These are phyloP conservation scores for Knipowitschia caucasica DNA, from an alignment of 2,797 vertebrate genomes.

Conservation along the genomic window DNA sequence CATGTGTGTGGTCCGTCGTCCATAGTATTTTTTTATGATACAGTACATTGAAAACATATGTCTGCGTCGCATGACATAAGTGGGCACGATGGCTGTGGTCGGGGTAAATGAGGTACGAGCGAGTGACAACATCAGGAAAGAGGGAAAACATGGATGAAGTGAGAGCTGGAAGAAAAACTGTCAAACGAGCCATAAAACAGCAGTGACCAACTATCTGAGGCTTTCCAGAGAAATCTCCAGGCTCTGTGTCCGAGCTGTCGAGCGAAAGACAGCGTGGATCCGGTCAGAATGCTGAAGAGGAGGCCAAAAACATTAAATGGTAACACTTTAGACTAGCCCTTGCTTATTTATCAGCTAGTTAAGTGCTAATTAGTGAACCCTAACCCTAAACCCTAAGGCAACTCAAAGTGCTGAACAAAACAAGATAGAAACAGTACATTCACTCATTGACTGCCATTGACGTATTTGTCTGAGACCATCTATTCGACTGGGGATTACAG, in stretches of 20 bases:
- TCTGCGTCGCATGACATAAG: conserved; percentile 28
- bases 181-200: neutral
- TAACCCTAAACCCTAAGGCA: no score
- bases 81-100: conserved; percentile 22
- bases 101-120: conserved; percentile 17
- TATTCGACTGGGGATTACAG: no score
- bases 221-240: neutral
- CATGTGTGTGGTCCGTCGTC: conserved; percentile 2
- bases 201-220: neutral
- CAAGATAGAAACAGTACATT: no score
- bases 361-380: no score
- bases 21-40: conserved; percentile 44
- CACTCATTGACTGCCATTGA: no score
- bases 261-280: neutral
- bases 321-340: no score
- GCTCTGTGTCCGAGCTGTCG: neutral
- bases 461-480: no score
- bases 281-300: neutral
- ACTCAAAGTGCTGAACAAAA: no score
- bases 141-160: conserved; percentile 3
- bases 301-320: no score
- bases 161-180: conserved; percentile 4
- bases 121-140: conserved; percentile 1
- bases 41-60: conserved; percentile 64
- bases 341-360: no score